Conservation (phyloP, 2,888 invertebrate genomes). For the Perithous albicinctus region DNA sequence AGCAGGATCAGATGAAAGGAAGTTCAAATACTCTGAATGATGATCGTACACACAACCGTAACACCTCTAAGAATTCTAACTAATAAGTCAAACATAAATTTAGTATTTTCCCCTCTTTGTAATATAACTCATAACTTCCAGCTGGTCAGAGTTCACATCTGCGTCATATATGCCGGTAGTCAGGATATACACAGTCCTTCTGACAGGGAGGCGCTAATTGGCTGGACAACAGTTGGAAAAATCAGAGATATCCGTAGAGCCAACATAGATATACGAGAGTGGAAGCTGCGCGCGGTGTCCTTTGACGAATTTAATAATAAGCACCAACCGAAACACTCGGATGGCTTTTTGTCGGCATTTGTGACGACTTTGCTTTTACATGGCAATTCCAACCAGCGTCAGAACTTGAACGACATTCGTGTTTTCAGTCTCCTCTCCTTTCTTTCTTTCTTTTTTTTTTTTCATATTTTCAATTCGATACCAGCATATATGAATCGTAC, state of each 20-base stretch:
- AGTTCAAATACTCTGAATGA: constrained; percentile 31
- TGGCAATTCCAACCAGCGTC: constrained; percentile 37
- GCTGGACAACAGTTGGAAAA: constrained; percentile 65
- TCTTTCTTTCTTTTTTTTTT: no score
- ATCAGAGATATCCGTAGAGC: constrained; percentile 65
- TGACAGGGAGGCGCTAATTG: constrained; percentile 64
- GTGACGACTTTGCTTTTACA: constrained; percentile 21
- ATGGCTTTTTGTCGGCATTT: constrained; percentile 64
- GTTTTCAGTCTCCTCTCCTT: no score
- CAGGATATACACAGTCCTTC: neutral
- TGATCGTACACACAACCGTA: constrained; percentile 4
- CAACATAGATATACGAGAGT: constrained; percentile 54
- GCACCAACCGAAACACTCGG: constrained; percentile 46
- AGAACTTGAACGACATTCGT: constrained; percentile 28
- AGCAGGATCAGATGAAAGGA: constrained; percentile 14
- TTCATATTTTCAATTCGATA: constrained; percentile 24
- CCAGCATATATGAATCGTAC: constrained; percentile 47
- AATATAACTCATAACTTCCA: neutral
- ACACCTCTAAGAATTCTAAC: constrained; percentile 42
- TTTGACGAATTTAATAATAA: constrained; percentile 67
- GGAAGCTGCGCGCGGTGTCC: constrained; percentile 57
- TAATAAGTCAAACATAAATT: constrained; percentile 59
- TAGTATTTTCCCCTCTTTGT: constrained; percentile 5
- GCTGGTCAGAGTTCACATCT: constrained; percentile 52
- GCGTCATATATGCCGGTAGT: constrained; percentile 27